Percentiles rank a stretch among this genome's conserved stretches.
Evolutionary conservation across 2,888 invertebrate species (phyloP).

Genomic region (Malthinus seriepunctatus): DNA sequence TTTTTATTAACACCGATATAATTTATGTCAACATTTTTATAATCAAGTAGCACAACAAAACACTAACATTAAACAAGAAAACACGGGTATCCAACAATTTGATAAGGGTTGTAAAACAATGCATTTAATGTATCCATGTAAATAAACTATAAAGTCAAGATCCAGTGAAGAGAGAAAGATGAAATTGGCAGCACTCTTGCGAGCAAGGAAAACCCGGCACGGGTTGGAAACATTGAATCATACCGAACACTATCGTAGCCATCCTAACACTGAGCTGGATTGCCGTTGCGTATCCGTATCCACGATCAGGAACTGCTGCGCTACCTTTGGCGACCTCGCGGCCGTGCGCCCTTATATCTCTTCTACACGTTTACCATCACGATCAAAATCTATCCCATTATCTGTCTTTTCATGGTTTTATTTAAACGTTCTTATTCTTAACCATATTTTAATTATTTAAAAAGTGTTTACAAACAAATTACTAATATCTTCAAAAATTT

Average conservation of each 20-base stretch:
- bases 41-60: conserved; percentile 11
- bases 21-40: conserved; percentile 12
- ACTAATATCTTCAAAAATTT: no score
- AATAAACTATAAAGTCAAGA: conserved; percentile 17
- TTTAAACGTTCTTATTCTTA: background rate
- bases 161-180: conserved; percentile 7
- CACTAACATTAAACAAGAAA: conserved; percentile 9
- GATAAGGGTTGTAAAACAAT: conserved; percentile 16
- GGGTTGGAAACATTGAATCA: conserved; percentile 15
- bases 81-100: conserved; percentile 12
- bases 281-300: conserved; percentile 39
- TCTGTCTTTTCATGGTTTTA: conserved; percentile 18
- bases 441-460: background rate
- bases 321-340: conserved; percentile 40
- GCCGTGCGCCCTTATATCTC: conserved; percentile 22
- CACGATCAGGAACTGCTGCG: conserved; percentile 32
- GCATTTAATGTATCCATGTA: conserved; percentile 12
- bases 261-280: conserved; percentile 39
- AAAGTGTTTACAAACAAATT: background rate
- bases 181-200: conserved; percentile 12
- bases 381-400: conserved; percentile 18
- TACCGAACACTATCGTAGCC: conserved; percentile 36
- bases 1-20: conserved; percentile 6
- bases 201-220: conserved; percentile 23
- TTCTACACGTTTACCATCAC: conserved; percentile 12